These are phyloP conservation scores for Cyprinodon variegatus DNA, from an alignment of 2,113 vertebrate genomes.

Conservation along the genomic window DNA sequence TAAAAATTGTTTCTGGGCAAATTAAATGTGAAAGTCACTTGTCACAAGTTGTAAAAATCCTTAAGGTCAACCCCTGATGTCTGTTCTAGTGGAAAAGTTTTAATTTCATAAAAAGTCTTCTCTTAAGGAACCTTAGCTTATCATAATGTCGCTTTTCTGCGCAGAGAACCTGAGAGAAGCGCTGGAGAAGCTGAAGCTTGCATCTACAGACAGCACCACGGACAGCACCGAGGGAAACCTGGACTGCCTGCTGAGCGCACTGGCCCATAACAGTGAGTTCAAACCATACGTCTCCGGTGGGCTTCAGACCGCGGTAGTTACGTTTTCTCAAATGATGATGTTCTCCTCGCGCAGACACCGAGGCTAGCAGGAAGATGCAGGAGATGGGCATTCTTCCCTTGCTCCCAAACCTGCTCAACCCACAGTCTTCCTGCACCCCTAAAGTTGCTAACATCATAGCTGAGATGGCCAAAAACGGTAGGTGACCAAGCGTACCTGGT, in stretches of 20 bases:
- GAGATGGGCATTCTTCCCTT: conserved; percentile 89
- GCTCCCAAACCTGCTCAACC: conserved; percentile 85
- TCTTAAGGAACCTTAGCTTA: too few relatives aligned
- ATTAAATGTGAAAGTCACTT: too few relatives aligned
- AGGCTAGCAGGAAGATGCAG: conserved; percentile 94
- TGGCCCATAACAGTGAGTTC: conserved; percentile 93
- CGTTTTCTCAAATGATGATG: neutral
- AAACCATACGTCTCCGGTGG: neutral
- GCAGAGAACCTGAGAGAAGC: conserved; percentile 93
- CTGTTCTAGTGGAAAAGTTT: too few relatives aligned
- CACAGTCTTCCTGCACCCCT: conserved; percentile 89
- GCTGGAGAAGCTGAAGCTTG: conserved; percentile 94
- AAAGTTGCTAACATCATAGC: conserved; percentile 99
- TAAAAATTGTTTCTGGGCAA: too few relatives aligned
- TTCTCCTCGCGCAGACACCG: conserved; percentile 84
- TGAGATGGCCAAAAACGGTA: conserved; percentile 99
- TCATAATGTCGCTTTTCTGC: conserved; percentile 8
- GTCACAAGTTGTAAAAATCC: too few relatives aligned
- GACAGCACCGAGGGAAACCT: conserved; percentile 92
- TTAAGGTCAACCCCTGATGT: too few relatives aligned
- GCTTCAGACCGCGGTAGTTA: neutral
- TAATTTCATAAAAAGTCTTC: too few relatives aligned
- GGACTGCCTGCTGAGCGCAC: conserved; percentile 93
- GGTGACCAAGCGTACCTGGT: conserved; percentile 47
- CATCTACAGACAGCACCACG: conserved; percentile 82